Evolutionary conservation across 2,888 invertebrate species (phyloP).

Genomic region (Andrena marginata): DNA sequence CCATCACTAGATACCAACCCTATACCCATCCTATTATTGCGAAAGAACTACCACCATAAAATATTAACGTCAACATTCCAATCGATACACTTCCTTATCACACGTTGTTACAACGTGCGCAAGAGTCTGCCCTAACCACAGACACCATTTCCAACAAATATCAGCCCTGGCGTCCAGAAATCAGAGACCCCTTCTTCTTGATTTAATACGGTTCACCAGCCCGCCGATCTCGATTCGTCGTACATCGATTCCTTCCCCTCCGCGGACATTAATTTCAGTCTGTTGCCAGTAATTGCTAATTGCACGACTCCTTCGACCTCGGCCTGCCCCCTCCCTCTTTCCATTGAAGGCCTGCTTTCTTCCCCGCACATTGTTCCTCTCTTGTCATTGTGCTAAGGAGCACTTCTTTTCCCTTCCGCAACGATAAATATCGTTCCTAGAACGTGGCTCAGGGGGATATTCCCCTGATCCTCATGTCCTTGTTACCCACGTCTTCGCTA

Average conservation of each 20-base stretch:
- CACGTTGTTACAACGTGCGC: no score
- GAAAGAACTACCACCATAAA: no score
- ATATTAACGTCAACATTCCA: no score
- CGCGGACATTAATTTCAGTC: constrained; percentile 54
- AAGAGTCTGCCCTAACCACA: no score
- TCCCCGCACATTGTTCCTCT: constrained; percentile 32
- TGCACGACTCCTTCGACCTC: constrained; percentile 54
- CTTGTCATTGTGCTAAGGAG: constrained; percentile 14
- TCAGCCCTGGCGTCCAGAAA: constrained; percentile 5
- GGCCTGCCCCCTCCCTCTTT: constrained; percentile 19
- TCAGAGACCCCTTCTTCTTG: constrained; percentile 27
- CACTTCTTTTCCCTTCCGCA: constrained; percentile 33
- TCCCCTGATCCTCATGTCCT: constrained; percentile 18
- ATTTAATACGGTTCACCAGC: constrained; percentile 14
- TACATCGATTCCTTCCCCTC: constrained; percentile 38
- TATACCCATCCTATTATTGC: no score
- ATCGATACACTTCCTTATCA: no score
- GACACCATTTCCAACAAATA: no score
- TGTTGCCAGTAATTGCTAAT: constrained; percentile 62
- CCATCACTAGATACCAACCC: no score
- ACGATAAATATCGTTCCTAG: constrained; percentile 27
- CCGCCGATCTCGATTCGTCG: constrained; percentile 24
- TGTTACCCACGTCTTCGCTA: background rate
- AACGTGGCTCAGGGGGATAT: background rate
- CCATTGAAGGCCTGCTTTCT: constrained; percentile 28